Base-by-base conservation (phyloP, 1,140 invertebrate species). In the Drosophila takahashii region DNA sequence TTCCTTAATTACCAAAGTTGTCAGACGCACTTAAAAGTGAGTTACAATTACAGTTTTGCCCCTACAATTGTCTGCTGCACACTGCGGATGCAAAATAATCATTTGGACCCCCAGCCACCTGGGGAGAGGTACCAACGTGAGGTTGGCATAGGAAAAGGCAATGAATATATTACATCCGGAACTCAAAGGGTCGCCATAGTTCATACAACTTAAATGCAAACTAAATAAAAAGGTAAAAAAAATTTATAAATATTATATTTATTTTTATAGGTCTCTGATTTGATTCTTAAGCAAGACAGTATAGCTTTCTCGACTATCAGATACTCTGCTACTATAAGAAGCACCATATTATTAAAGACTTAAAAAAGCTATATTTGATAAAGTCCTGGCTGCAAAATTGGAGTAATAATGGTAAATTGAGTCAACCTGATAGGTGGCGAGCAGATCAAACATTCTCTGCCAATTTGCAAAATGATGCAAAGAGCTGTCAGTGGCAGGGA, bases 1-100 rank as follows among this genome's bases (percentile, higher is more conserved):
- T 86, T 86, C 83, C 79, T 87, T 86, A 86, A 86, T 86, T 86
- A 86, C 83, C 83, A 79, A 86, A 86, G 76, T 87, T 87, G 75
- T 87, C 83, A 79, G 59, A 52, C 76, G 66, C 84, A 87, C 48
- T 70, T 73, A 73, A 77, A 83, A 58, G 70, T 59, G 47, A 67
- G 72, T 76, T 76, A 48, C 60, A 51, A 67, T 76, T 75, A 76
- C 53, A 66, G 29, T 67, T 67, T 56, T 27, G 34, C n/a, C 52
- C 13, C 39, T 36, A 27, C 44, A 44, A 36, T 74, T 74, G 71
- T 74, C 59, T 64, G 70, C 27, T 64, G 44, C 59, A 64, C 7
- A n/a, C 32, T 64, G 61, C 61, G 37, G 58, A 42, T 34, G 29
- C 37, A 26, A 15, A 65, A 51, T 62, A 50, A 50, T 32, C 27